Percentiles rank a stretch among this genome's conserved stretches.
These are phyloP conservation scores for Chromobotia macracanthus DNA, from an alignment of 2,797 vertebrate species.

Conservation along the genomic window DNA sequence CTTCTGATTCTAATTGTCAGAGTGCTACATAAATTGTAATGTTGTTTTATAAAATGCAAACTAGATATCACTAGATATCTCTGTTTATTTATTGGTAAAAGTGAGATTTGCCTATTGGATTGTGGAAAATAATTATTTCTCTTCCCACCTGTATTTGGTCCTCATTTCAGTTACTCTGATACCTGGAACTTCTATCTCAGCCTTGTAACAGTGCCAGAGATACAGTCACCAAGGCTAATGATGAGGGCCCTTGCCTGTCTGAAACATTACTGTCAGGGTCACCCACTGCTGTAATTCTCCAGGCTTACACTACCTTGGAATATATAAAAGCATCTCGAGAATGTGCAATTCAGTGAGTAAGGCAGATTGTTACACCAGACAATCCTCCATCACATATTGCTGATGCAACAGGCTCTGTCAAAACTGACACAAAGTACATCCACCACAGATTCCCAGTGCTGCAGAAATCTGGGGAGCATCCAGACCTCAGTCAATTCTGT, in stretches of 20 bases:
- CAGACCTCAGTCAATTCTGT: neutral
- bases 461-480: neutral
- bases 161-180: neutral
- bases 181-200: neutral
- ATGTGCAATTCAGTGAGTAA: slow-evolving; percentile 31
- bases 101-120: too few relatives aligned
- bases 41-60: too few relatives aligned
- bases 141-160: neutral
- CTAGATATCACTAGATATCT: too few relatives aligned
- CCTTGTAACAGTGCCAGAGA: slow-evolving; percentile 62
- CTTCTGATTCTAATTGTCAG: too few relatives aligned
- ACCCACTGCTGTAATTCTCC: slow-evolving; percentile 15
- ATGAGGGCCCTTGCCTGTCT: slow-evolving; percentile 57
- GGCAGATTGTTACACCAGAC: slow-evolving; percentile 29
- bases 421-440: slow-evolving; percentile 30
- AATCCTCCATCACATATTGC: slow-evolving; percentile 30
- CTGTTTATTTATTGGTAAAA: too few relatives aligned
- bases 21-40: too few relatives aligned
- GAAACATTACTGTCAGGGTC: slow-evolving; percentile 21
- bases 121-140: slow-evolving; percentile 6
- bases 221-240: slow-evolving; percentile 66
- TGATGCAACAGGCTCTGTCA: slow-evolving; percentile 36
- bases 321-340: slow-evolving; percentile 6
- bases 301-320: neutral
- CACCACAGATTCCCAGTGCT: neutral